Conservation (phyloP, 2,888 invertebrate genomes). For the Sinopyrophorus schimmeli region DNA sequence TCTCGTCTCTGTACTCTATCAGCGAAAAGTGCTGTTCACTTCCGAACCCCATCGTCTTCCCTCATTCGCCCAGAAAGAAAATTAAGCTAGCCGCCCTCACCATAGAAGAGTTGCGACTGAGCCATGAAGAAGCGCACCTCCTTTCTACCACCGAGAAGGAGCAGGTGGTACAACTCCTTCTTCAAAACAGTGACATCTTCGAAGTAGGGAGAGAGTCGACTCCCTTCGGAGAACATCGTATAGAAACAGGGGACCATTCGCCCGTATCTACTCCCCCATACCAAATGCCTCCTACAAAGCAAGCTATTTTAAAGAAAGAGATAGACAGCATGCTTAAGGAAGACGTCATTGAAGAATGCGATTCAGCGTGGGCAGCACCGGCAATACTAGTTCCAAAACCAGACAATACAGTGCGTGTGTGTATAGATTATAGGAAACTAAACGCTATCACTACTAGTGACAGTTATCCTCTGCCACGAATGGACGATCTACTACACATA, state of each 20-base stretch:
- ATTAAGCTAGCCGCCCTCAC: too few species aligned
- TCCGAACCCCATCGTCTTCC: too few species aligned
- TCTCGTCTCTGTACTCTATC: too few species aligned
- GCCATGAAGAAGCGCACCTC: too few species aligned
- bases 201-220: neutral
- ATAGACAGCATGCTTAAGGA: neutral
- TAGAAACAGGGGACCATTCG: neutral
- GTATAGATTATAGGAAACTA: slow-evolving; percentile 1
- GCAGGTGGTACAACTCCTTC: too few species aligned
- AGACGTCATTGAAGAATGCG: slow-evolving; percentile 5
- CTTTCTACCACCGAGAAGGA: too few species aligned
- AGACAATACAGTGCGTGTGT: slow-evolving; percentile 1
- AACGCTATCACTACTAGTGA: slow-evolving; percentile 32
- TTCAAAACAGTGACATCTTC: neutral
- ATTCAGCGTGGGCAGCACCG: slow-evolving; percentile 10
- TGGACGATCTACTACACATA: neutral
- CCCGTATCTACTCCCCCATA: slow-evolving; percentile 3
- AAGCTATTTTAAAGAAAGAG: neutral
- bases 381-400: slow-evolving; percentile 5
- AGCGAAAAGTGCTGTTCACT: too few species aligned
- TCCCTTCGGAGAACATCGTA: slow-evolving; percentile 4
- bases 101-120: too few species aligned
- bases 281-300: neutral
- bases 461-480: neutral
- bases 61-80: too few species aligned